Conservation (phyloP, 2,113 vertebrate species). For the Pituophis catenifer region DNA sequence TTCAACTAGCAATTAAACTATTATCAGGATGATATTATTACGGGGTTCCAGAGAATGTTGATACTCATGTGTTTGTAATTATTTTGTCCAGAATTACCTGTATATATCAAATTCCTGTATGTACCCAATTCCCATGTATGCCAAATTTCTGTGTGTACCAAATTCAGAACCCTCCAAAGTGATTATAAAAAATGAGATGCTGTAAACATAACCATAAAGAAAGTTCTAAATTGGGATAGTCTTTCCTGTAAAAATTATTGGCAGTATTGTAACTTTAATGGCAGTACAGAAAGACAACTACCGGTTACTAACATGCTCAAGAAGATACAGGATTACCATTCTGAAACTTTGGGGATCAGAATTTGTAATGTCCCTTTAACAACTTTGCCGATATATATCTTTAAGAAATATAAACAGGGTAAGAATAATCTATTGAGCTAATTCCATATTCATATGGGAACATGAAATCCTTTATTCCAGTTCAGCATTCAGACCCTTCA, state of each 20-base stretch:
- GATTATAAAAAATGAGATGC: background rate
- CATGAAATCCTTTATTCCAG: background rate
- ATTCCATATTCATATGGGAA: background rate
- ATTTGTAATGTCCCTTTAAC: background rate
- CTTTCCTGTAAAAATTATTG: background rate
- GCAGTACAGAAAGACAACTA: background rate
- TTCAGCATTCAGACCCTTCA: background rate
- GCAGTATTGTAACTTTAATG: background rate
- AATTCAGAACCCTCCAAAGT: background rate
- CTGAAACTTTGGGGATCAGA: background rate
- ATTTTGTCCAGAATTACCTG: background rate
- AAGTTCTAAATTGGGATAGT: background rate
- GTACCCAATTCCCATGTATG: too few species aligned
- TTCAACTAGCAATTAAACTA: background rate
- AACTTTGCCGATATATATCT: background rate
- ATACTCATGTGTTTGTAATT: background rate
- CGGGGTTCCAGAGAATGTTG: background rate
- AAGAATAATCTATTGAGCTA: background rate
- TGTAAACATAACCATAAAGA: background rate
- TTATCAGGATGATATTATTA: background rate
- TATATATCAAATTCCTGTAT: background rate
- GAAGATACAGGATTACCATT: background rate
- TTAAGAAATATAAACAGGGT: background rate
- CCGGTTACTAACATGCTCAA: background rate
- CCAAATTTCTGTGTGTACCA: background rate